These are phyloP conservation scores for Centropus unirufus DNA, from an alignment of 2,113 vertebrate genomes.

Conservation along the genomic window DNA sequence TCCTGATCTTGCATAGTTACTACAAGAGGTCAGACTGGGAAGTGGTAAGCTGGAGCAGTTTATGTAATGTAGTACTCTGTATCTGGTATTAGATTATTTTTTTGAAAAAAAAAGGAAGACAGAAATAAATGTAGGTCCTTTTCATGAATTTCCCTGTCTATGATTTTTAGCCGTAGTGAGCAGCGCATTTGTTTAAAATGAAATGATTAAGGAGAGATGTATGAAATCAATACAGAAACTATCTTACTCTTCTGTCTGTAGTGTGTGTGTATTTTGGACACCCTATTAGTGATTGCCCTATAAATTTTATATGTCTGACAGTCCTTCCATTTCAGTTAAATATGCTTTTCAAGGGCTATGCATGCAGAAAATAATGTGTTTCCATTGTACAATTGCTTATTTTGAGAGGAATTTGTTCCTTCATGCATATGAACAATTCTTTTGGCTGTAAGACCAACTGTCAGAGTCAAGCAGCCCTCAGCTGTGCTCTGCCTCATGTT, in stretches of 20 bases:
- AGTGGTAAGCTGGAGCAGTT: not conserved
- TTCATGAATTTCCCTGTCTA: not conserved
- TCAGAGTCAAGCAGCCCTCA: not conserved
- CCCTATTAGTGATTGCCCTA: not conserved
- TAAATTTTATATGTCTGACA: not conserved
- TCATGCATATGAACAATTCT: not conserved
- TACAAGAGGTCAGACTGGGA: not conserved
- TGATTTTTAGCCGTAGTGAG: not conserved
- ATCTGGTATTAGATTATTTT: not conserved
- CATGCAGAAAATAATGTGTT: not conserved
- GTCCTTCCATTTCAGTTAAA: not conserved
- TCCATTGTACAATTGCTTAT: not conserved
- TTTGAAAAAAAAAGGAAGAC: not conserved
- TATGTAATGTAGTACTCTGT: not conserved
- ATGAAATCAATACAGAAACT: not conserved
- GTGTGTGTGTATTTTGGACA: not conserved
- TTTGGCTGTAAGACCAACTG: not conserved
- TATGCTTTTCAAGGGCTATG: not conserved
- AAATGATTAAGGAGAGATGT: not conserved
- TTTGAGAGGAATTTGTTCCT: not conserved
- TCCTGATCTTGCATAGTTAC: not conserved
- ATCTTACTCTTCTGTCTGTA: not conserved
- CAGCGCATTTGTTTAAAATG: not conserved
- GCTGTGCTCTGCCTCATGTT: not conserved
- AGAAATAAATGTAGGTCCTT: not conserved